phyloP scores from a whole-genome alignment of 2,797 vertebrate species.

The Tokudaia tokunoshimensis region DNA sequence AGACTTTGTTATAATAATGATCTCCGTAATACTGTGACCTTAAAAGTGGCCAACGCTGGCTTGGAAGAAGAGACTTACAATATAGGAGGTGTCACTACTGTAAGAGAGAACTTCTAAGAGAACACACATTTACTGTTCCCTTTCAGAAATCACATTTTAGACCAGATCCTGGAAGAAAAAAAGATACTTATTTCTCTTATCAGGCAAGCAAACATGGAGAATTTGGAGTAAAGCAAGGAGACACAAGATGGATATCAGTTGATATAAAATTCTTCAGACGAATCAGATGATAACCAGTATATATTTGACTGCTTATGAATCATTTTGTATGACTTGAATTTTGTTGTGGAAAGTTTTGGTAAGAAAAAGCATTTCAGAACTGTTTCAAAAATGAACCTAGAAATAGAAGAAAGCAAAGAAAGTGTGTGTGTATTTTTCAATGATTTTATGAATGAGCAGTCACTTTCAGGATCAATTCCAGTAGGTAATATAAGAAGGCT shows the following conservation, averaged over 20 bases:
- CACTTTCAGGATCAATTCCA: slow-evolving; percentile 29
- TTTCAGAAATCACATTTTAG: neutral
- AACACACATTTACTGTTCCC: neutral
- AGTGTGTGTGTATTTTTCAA: neutral
- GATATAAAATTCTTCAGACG: neutral
- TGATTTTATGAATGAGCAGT: slow-evolving; percentile 20
- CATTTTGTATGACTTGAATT: slow-evolving; percentile 61
- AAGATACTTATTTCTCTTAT: neutral
- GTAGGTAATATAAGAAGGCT: slow-evolving; percentile 1
- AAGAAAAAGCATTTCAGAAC: slow-evolving; percentile 19
- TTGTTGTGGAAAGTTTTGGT: slow-evolving; percentile 40
- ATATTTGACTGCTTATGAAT: neutral
- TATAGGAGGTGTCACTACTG: rapidly evolving
- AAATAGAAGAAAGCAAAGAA: slow-evolving; percentile 58
- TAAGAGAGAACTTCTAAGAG: neutral
- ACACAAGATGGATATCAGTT: neutral
- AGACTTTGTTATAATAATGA: neutral
- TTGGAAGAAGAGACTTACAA: neutral
- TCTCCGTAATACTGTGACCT: neutral
- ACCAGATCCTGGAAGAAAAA: neutral
- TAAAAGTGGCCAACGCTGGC: neutral
- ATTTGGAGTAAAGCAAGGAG: neutral
- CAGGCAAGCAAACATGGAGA: neutral
- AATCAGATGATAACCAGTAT: neutral
- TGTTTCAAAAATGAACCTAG: slow-evolving; percentile 35